Conservation (phyloP, 1,140 invertebrate species). For the Chrysomallon squamiferum region DNA sequence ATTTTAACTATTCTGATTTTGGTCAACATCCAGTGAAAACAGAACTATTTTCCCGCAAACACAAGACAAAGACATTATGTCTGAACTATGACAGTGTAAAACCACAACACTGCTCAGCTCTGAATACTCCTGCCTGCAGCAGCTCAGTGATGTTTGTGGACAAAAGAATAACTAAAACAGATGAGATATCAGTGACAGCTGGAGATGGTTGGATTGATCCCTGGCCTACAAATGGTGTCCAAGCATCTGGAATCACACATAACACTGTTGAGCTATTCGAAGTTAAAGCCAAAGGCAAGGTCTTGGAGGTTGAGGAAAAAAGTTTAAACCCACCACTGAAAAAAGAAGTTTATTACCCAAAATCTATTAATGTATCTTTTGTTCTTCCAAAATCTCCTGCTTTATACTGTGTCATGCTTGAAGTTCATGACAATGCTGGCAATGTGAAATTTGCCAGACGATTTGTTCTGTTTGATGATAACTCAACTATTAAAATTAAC, state of each 20-base stretch:
- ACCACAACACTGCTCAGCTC: neutral
- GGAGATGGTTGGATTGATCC: neutral
- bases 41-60: neutral
- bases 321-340: neutral
- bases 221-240: neutral
- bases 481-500: neutral
- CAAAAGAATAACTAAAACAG: neutral
- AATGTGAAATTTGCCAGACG: conserved; percentile 4
- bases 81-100: neutral
- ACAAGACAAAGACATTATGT: neutral
- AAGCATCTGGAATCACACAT: neutral
- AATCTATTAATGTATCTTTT: no score
- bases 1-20: neutral
- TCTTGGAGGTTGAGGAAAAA: neutral
- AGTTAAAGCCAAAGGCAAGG: neutral
- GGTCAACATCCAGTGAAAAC: neutral
- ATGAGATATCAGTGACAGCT: neutral
- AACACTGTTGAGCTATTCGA: neutral
- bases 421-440: conserved; percentile 3
- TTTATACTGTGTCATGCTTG: neutral
- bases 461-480: neutral
- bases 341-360: no score
- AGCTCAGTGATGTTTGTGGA: neutral
- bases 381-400: neutral
- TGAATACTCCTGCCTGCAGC: neutral